phyloP scores from a whole-genome alignment of 2,888 invertebrate species.

The Megalurothrips usitatus region DNA sequence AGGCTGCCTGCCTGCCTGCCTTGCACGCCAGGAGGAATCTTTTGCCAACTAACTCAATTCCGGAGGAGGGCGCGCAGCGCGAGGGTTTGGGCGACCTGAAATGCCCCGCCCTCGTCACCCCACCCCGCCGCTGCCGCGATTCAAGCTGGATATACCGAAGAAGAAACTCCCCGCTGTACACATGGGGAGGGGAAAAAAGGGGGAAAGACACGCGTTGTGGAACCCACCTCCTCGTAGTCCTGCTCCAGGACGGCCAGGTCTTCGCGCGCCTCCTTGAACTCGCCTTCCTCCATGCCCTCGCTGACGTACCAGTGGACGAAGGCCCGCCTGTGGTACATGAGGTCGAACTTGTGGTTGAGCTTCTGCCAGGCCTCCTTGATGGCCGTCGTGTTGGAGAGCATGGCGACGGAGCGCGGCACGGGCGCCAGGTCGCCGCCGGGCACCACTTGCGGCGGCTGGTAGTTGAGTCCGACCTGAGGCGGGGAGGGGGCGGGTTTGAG shows the following conservation, averaged over 20 bases:
- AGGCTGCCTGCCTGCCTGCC: too few relatives aligned
- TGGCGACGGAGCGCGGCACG: constrained; percentile 13
- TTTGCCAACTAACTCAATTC: too few relatives aligned
- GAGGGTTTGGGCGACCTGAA: too few relatives aligned
- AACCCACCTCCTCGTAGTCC: constrained; percentile 10
- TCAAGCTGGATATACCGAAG: too few relatives aligned
- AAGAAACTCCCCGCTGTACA: too few relatives aligned
- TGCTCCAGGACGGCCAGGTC: constrained; percentile 11
- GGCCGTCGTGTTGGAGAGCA: constrained; percentile 10
- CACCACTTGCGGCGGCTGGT: constrained; percentile 18
- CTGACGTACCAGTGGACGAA: not conserved
- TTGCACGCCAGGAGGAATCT: too few relatives aligned
- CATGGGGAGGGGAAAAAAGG: too few relatives aligned
- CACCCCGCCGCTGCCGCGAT: too few relatives aligned
- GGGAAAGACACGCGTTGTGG: too few relatives aligned
- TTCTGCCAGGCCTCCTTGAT: constrained; percentile 12
- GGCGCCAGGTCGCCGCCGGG: constrained; percentile 15
- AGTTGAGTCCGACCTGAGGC: constrained; percentile 8
- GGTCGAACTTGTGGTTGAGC: constrained; percentile 22
- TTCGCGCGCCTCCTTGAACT: constrained; percentile 6
- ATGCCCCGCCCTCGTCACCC: too few relatives aligned
- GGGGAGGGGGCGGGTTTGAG: too few relatives aligned
- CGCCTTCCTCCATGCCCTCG: constrained; percentile 14
- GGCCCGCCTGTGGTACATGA: constrained; percentile 1
- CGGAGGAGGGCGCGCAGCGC: too few relatives aligned